Evolutionary conservation across 2,888 invertebrate species (phyloP).

Genomic region (Napeogenes sylphis): DNA sequence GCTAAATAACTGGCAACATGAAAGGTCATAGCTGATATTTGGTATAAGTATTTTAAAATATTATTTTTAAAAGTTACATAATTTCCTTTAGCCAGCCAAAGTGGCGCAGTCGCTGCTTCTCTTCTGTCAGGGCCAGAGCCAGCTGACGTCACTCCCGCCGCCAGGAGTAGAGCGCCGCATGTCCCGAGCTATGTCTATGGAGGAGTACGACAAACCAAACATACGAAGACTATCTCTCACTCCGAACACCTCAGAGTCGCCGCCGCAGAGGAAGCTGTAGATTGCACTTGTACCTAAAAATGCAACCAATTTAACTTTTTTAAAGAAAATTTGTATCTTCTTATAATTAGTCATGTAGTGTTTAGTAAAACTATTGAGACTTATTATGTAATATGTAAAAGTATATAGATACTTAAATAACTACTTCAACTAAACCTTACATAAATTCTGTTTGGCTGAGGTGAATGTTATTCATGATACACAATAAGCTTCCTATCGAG

Average conservation of each 20-base stretch:
- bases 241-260: constrained; percentile 57
- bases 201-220: constrained; percentile 89
- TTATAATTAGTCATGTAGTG: too few species aligned
- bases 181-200: constrained; percentile 86
- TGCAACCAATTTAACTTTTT: too few species aligned
- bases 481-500: too few species aligned
- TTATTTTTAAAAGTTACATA: neutral
- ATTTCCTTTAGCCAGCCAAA: constrained; percentile 84
- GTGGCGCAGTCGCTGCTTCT: constrained; percentile 90
- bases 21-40: neutral
- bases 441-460: too few species aligned
- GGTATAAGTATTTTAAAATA: neutral
- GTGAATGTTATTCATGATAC: too few species aligned
- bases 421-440: too few species aligned
- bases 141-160: constrained; percentile 88
- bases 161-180: constrained; percentile 87
- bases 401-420: too few species aligned
- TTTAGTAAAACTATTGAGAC: too few species aligned
- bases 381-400: too few species aligned
- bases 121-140: constrained; percentile 92
- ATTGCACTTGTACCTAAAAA: neutral
- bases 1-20: constrained; percentile 11
- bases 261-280: constrained; percentile 59
- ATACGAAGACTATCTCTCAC: constrained; percentile 84
- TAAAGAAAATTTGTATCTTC: neutral